Evolutionary conservation across 2,797 vertebrate genomes (phyloP).

Genomic region (Silurus lanzhouensis): DNA sequence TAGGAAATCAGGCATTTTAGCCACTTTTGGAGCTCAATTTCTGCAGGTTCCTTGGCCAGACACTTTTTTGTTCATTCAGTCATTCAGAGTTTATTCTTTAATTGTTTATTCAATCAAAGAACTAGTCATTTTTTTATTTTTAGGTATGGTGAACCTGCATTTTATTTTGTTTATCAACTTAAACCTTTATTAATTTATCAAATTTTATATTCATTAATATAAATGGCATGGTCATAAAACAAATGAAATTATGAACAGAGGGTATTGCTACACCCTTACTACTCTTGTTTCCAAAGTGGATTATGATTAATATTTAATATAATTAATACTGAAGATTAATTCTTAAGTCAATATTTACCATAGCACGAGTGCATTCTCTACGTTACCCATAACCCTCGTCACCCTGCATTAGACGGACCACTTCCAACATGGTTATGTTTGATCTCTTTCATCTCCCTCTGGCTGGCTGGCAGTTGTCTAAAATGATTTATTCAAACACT

Average conservation of each 20-base stretch:
- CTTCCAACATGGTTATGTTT: neutral
- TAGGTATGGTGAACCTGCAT: neutral
- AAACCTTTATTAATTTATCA: no score
- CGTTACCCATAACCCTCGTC: neutral
- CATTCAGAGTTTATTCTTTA: no score
- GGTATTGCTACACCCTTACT: neutral
- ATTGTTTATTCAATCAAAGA: neutral
- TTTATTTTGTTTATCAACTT: neutral
- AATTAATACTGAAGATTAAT: neutral
- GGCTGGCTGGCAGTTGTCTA: constrained; percentile 49
- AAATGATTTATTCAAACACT: constrained; percentile 53
- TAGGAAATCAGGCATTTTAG: neutral
- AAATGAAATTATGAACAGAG: neutral
- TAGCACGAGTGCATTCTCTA: neutral
- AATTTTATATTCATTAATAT: no score
- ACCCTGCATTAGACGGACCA: neutral
- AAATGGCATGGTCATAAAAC: no score
- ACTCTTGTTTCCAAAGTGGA: neutral
- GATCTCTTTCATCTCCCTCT: constrained; percentile 30
- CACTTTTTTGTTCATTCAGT: no score
- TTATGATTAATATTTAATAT: neutral
- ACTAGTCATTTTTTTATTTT: neutral
- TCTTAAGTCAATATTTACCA: neutral
- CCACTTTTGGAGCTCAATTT: neutral
- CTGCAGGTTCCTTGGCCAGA: neutral